Evolutionary conservation across 2,888 invertebrate genomes (phyloP), one percentile per base, ranked within the genome.

Genomic region (Nesidiocoris tenuis): DNA sequence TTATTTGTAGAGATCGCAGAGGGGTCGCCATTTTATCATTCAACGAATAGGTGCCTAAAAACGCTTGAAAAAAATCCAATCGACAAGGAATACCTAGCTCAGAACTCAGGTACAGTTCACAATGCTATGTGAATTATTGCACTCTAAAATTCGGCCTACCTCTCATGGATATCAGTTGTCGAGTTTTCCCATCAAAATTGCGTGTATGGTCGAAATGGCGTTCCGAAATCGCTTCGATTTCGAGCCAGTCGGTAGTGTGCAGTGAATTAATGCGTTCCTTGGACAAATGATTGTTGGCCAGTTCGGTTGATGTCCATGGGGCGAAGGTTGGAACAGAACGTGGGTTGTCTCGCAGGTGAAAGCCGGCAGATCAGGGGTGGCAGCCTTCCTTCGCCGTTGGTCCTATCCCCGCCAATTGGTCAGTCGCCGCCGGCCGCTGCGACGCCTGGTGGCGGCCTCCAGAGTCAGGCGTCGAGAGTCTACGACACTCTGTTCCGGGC

Each of bases 401-500:
- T 59, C 1, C 70, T 25, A 25, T 57, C 70, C 9, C 59, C 70
- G n/a, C 70, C 57, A n/a, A 59, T 70, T 12, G 39, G 3, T 12
- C 70, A 70, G 59, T 57, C 70, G 24, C 70, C 70, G n/a, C 70
- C 57, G 17, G 24, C 24, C 17, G n/a, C n/a, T n/a, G n/a, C n/a
- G n/a, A 16, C 65, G 1, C 24, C 70, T n/a, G 18, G 57, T 0
- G 23, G 23, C 1, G 61, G 59, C 23, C n/a, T 23, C 17, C 23
- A 21, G 24, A 25, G 19, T 7, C 24, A 59, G 22, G 57, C 70
- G 25, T 23, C 70, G 59, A 21, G 39, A 63, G 25, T 61, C 19
- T 18, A 61, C 25, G 61, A 24, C 16, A 72, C 55, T 16, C 61
- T 61, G 19, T 80, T 80, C 74, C 63, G 75, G 22, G 63, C 78